These are phyloP conservation scores for Tachycineta bicolor DNA, from an alignment of 2,113 vertebrate genomes.

Conservation along the genomic window DNA sequence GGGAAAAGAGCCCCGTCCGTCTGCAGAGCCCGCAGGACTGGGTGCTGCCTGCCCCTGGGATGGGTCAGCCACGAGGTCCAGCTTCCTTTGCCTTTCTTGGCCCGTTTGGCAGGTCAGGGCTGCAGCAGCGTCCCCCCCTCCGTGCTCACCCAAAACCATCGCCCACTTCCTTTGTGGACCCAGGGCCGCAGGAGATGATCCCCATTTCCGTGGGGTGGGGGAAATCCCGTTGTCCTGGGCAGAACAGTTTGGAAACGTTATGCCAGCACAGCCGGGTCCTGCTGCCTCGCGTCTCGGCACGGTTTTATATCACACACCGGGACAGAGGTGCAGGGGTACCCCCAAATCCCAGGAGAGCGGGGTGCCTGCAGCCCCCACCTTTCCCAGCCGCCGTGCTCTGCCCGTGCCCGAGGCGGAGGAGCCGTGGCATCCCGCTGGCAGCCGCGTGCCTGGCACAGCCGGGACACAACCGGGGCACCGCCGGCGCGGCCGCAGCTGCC, in stretches of 20 bases:
- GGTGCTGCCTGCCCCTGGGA: neutral
- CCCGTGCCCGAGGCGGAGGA: neutral
- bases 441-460: conserved; percentile 49
- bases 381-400: neutral
- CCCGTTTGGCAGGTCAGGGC: neutral
- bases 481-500: neutral
- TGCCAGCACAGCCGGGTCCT: neutral
- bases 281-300: neutral
- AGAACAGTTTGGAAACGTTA: accelerated
- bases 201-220: accelerated
- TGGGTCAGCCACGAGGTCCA: accelerated
- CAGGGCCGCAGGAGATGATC: neutral
- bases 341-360: accelerated
- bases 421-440: neutral
- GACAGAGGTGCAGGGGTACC: neutral
- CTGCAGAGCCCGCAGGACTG: neutral
- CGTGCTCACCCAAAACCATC: neutral
- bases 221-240: neutral
- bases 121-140: neutral
- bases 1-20: neutral
- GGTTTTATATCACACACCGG: accelerated
- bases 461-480: neutral
- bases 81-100: no score
- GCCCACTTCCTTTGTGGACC: accelerated
- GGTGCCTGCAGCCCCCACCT: neutral